phyloP scores from a whole-genome alignment of 2,113 vertebrate genomes.

The Nyctereutes procyonoides region DNA sequence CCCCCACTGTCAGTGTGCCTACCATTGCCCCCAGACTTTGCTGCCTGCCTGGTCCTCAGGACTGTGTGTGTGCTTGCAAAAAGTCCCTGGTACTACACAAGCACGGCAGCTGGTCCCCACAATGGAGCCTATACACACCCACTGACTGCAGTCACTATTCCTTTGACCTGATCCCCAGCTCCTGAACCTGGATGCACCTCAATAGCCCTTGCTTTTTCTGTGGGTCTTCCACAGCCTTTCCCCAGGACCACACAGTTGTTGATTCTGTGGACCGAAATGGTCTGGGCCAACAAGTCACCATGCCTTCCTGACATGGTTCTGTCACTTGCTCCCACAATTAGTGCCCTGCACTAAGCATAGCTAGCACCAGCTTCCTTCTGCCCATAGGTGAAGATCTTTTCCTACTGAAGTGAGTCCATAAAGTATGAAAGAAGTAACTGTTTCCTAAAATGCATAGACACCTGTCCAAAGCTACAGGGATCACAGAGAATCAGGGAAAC shows the following conservation, averaged over 20 bases:
- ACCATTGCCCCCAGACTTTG: background rate
- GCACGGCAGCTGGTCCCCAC: background rate
- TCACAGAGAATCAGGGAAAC: background rate
- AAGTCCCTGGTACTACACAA: background rate
- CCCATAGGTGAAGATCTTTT: background rate
- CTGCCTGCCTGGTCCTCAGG: rapidly evolving
- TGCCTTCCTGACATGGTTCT: background rate
- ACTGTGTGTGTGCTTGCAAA: background rate
- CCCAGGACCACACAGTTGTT: background rate
- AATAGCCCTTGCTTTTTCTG: background rate
- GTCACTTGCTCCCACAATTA: background rate
- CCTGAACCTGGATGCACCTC: background rate
- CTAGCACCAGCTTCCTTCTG: background rate
- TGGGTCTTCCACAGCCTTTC: background rate
- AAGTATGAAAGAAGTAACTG: background rate
- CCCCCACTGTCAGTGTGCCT: background rate
- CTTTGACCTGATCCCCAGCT: background rate
- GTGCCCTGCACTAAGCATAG: background rate
- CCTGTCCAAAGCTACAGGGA: background rate
- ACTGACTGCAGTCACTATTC: background rate
- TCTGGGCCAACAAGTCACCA: background rate
- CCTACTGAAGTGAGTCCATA: background rate
- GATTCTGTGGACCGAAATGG: background rate
- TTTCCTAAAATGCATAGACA: background rate
- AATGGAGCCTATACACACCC: background rate